phyloP scores from a whole-genome alignment of 1,140 invertebrate genomes.

The Sipha flava region DNA sequence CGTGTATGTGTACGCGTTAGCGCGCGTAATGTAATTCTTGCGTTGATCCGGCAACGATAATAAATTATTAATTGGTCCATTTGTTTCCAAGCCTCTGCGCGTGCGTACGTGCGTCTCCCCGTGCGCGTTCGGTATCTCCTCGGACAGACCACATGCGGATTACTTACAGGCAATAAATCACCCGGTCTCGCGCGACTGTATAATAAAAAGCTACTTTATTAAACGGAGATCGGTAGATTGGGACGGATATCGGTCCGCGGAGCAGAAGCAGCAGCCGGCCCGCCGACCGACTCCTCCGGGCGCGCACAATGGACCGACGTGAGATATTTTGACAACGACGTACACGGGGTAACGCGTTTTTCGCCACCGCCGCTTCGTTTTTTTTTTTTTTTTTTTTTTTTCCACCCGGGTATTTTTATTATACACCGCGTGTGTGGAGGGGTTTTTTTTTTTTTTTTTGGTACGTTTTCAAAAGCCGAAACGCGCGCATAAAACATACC shows the following conservation, averaged over 20 bases:
- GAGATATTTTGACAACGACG: conserved; percentile 28
- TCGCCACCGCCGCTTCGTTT: too few relatives aligned
- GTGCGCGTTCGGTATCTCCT: neutral
- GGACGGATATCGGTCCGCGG: neutral
- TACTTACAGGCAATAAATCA: conserved; percentile 18
- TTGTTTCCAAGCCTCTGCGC: neutral
- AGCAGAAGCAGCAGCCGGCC: neutral
- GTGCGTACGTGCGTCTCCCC: neutral
- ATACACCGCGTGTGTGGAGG: too few relatives aligned
- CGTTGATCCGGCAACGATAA: neutral
- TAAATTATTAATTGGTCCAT: conserved; percentile 28
- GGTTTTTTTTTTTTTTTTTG: neutral
- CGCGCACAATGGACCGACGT: neutral
- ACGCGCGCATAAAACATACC: neutral
- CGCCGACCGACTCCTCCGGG: neutral
- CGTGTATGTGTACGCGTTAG: too few relatives aligned
- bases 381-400: neutral
- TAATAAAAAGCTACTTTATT: conserved; percentile 25
- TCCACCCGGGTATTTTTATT: neutral
- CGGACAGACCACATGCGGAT: conserved; percentile 3
- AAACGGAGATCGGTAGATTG: conserved; percentile 4
- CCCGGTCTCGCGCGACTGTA: too few relatives aligned
- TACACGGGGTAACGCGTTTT: neutral
- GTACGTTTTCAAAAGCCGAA: conserved; percentile 2
- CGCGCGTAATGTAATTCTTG: neutral